Evolutionary conservation across 1,140 invertebrate genomes (phyloP).

Genomic region (Lasioglossum albipes): DNA sequence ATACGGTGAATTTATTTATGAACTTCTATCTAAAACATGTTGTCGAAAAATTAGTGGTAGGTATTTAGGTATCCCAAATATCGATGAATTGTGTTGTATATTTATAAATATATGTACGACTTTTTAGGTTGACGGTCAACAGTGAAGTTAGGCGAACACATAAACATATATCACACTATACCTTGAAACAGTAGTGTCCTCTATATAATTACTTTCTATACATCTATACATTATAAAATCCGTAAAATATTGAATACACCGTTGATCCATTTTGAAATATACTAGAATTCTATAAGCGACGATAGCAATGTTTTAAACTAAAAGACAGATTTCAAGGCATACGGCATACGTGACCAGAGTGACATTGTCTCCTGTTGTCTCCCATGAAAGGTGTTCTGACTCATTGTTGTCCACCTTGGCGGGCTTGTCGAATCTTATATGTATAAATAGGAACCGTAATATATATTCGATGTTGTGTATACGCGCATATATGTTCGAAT

Average conservation of each 20-base stretch:
- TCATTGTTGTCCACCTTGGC: constrained; percentile 52
- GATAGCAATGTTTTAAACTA: neutral
- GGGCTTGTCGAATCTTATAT: constrained; percentile 34
- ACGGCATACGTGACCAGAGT: neutral
- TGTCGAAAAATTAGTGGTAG: constrained; percentile 1
- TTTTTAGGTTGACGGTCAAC: constrained; percentile 47
- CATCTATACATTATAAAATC: neutral
- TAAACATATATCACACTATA: neutral
- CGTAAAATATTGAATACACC: too few species aligned
- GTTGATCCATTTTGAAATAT: neutral
- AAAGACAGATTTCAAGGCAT: constrained; percentile 12
- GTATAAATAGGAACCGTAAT: neutral
- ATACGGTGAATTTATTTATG: constrained; percentile 33
- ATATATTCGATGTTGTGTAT: neutral
- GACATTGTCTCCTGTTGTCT: constrained; percentile 31
- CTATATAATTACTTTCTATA: neutral
- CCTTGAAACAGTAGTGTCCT: constrained; percentile 23
- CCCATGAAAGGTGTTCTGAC: constrained; percentile 43
- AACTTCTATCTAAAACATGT: constrained; percentile 10
- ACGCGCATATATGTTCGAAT: neutral
- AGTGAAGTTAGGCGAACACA: constrained; percentile 16
- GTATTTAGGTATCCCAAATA: constrained; percentile 33
- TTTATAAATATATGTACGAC: constrained; percentile 24
- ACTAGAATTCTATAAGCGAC: neutral
- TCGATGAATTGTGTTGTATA: constrained; percentile 22